Percentiles rank a stretch among this genome's conserved stretches.
Evolutionary conservation across 37 sponge, comb jelly and placozoan species (phyloP).

Genomic region (Bolinopsis microptera): DNA sequence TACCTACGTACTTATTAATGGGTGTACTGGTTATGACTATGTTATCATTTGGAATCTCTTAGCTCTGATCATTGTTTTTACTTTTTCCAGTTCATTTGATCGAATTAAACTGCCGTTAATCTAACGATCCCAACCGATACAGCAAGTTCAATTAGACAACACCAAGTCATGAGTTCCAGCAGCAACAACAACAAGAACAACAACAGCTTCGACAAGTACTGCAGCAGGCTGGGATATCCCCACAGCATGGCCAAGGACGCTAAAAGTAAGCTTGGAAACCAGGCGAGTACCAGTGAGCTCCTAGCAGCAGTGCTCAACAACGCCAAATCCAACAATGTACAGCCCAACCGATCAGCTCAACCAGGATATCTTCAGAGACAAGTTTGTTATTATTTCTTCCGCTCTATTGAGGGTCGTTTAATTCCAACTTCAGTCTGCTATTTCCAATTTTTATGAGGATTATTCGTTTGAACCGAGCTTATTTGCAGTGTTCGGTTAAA

Average conservation of each 20-base stretch:
- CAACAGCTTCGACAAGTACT: conserved; percentile 59
- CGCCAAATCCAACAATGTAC: conserved; percentile 32
- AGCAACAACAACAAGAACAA: neutral
- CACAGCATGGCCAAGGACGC: conserved; percentile 19
- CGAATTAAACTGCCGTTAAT: too few relatives aligned
- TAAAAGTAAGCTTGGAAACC: neutral
- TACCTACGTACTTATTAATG: too few relatives aligned
- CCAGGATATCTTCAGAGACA: conserved; percentile 47
- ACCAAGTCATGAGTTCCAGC: conserved; percentile 15
- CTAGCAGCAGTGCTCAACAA: conserved; percentile 41
- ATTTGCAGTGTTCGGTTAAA: too few relatives aligned
- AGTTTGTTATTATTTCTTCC: neutral
- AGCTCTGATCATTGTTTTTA: too few relatives aligned
- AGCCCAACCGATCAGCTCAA: conserved; percentile 47
- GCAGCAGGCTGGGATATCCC: conserved; percentile 38
- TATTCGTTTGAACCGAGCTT: too few relatives aligned
- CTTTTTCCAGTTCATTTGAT: too few relatives aligned
- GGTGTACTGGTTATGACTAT: too few relatives aligned
- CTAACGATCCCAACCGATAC: too few relatives aligned
- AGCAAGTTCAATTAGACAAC: too few relatives aligned
- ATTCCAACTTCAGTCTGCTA: neutral
- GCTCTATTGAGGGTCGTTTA: neutral
- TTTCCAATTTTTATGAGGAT: too few relatives aligned
- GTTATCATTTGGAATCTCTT: too few relatives aligned
- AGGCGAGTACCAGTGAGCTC: conserved; percentile 15